Evolutionary conservation across 53 echinoderm and acorn worm species (phyloP).

Genomic region (Patiria pectinifera): DNA sequence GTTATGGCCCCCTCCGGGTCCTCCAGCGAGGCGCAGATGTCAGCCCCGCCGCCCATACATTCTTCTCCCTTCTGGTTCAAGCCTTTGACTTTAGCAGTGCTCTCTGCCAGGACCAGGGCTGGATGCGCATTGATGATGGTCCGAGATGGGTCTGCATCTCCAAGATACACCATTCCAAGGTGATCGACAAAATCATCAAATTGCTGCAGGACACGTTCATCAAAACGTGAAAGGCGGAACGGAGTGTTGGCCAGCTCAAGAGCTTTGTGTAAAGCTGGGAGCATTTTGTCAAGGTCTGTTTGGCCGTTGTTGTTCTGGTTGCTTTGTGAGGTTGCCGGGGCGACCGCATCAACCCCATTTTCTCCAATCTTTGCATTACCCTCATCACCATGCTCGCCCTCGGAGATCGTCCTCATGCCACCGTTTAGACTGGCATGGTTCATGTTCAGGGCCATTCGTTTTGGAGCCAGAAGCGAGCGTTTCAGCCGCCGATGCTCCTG

Average conservation of each 20-base stretch:
- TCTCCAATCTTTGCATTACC: not conserved
- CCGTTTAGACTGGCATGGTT: constrained; percentile 56
- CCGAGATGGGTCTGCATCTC: constrained; percentile 89
- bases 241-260: constrained; percentile 55
- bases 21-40: constrained; percentile 68
- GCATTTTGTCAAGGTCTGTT: constrained; percentile 56
- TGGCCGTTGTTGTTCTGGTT: constrained; percentile 44
- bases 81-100: constrained; percentile 84
- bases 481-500: constrained; percentile 75
- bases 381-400: constrained; percentile 29
- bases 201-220: constrained; percentile 61
- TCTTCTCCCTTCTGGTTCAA: constrained; percentile 77
- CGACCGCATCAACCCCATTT: not conserved
- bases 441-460: constrained; percentile 72
- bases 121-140: constrained; percentile 79
- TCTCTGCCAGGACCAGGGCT: constrained; percentile 82
- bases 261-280: constrained; percentile 45
- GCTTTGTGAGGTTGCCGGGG: constrained; percentile 26
- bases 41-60: constrained; percentile 77
- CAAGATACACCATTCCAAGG: constrained; percentile 82
- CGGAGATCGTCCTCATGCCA: constrained; percentile 57
- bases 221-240: constrained; percentile 76
- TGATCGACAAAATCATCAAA: constrained; percentile 76
- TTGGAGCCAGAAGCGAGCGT: constrained; percentile 73
- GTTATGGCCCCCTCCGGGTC: constrained; percentile 66